phyloP scores from a whole-genome alignment of 2,797 vertebrate genomes.

The Poeciliopsis paucimaculata region DNA sequence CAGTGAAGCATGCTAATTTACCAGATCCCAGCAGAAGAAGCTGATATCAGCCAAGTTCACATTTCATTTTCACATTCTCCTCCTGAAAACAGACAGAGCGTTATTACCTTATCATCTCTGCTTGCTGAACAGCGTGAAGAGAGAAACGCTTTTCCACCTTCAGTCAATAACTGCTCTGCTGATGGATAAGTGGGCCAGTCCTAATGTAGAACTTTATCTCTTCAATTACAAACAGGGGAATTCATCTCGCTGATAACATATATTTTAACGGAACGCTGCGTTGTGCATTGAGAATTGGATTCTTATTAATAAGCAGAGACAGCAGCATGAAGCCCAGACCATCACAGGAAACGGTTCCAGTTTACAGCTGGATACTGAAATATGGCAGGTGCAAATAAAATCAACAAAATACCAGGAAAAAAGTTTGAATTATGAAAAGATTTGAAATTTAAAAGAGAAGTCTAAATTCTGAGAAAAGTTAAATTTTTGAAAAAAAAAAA shows the following conservation, averaged over 20 bases:
- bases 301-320: conserved; percentile 26
- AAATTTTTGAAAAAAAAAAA: no score
- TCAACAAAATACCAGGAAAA: no score
- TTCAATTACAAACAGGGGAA: conserved; percentile 19
- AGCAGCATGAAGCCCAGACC: background rate
- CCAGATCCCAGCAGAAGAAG: background rate
- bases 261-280: conserved; percentile 5
- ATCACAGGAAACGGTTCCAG: background rate
- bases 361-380: conserved; percentile 15
- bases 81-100: background rate
- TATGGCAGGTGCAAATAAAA: no score
- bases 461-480: no score
- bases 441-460: no score
- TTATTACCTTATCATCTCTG: background rate
- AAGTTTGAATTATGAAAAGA: no score
- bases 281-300: conserved; percentile 6
- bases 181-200: conserved; percentile 45
- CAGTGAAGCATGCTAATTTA: background rate
- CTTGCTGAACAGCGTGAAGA: background rate
- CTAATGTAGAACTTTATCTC: conserved; percentile 31
- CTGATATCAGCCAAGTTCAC: background rate
- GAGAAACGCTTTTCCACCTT: conserved; percentile 20
- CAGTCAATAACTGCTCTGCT: conserved; percentile 39
- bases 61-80: background rate
- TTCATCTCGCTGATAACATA: conserved; percentile 14